Conservation (phyloP, 2,797 vertebrate genomes). For the Artibeus lituratus region DNA sequence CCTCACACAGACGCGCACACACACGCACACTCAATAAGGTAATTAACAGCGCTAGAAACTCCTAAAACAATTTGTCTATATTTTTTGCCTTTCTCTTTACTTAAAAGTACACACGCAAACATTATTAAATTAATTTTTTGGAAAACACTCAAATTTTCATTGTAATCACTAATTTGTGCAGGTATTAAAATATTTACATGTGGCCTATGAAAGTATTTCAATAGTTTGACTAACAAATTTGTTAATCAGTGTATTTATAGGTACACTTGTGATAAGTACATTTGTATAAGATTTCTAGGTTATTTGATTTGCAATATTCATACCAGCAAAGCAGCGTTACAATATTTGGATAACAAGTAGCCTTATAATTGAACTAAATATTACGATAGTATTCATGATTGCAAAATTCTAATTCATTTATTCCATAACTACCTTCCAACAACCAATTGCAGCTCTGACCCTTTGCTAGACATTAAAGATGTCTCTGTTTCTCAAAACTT, state of each 20-base stretch:
- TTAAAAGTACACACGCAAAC: neutral
- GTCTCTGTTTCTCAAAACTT: neutral
- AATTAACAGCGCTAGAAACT: neutral
- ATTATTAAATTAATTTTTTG: constrained; percentile 10
- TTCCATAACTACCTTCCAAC: neutral
- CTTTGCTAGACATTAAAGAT: neutral
- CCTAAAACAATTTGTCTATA: neutral
- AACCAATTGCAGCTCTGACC: neutral
- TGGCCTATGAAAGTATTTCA: neutral
- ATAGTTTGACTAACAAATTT: neutral
- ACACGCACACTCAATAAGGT: neutral
- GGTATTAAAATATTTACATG: constrained; percentile 15
- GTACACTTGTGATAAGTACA: neutral
- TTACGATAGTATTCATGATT: neutral
- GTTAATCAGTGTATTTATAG: neutral
- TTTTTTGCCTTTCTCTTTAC: constrained; percentile 22
- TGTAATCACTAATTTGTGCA: neutral
- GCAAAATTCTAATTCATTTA: neutral
- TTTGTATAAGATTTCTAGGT: constrained; percentile 19
- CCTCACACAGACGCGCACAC: neutral
- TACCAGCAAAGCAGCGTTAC: neutral
- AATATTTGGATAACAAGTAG: neutral
- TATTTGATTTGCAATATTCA: constrained; percentile 6
- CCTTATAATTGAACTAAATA: constrained; percentile 8
- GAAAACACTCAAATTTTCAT: constrained; percentile 19